Evolutionary conservation across 2,888 invertebrate species (phyloP), one percentile per base, ranked within the genome.

Genomic region (Cerastis rubricosa): DNA sequence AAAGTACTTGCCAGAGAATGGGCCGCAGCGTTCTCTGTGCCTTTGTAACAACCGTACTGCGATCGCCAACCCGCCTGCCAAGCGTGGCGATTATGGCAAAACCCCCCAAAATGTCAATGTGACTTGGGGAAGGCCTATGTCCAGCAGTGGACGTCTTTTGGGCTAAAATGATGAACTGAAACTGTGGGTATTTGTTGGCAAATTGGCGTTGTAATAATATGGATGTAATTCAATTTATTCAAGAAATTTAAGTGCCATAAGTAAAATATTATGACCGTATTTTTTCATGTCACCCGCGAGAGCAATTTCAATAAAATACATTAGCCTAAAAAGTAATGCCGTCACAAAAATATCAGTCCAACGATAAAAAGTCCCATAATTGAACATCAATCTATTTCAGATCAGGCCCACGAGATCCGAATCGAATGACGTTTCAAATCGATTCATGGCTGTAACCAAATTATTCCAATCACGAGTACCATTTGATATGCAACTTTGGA

Each of bases 391-490:
- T 83, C 86, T 71, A 74, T 85, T 85, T 85, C 73, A 71, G 73
- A 73, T 77, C 77, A 73, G 72, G 29, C 85, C 83, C 83, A 9
- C 71, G 85, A 85, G 83, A 85, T 82, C 69, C 64, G 45, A 85
- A 83, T 83, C 86, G 83, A 85, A 85, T 83, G 83, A 83, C 86
- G 83, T 83, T 83, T 77, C 64, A 65, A 85, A 85, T 85, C 83
- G 78, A 85, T 85, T 83, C 78, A 78, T 68, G 57, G 71, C 78
- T 45, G 65, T 77, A 83, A 83, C 86, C 57, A 61, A 85, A 83
- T 85, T 85, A 83, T 83, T 71, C 71, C 73, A 78, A 78, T 83
- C 71, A 77, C 73, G 77, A 54, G 51, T 68, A 73, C 73, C 63
- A 74, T 65, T 85, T 40, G 73, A 68, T 85, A 71, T 83, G 86